These are phyloP conservation scores for Drosophila carrolli DNA, from an alignment of 1,140 invertebrate genomes.

Conservation along the genomic window DNA sequence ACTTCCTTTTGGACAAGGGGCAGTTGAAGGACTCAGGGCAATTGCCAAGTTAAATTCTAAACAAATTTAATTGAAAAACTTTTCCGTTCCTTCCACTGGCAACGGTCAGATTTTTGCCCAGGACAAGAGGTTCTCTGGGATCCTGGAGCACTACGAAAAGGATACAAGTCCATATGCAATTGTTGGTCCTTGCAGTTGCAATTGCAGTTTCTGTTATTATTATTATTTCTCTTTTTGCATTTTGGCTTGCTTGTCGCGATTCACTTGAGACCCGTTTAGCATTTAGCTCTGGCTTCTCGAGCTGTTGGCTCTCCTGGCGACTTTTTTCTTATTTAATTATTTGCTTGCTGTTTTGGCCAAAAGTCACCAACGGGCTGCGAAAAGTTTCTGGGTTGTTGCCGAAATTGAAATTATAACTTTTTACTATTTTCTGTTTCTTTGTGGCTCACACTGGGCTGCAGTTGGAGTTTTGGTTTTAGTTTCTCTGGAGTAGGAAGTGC, in stretches of 20 bases:
- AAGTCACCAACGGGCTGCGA: constrained; percentile 52
- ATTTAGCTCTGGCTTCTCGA: constrained; percentile 55
- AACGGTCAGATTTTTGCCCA: constrained; percentile 56
- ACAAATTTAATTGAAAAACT: constrained; percentile 81
- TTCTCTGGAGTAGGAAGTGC: constrained; percentile 2
- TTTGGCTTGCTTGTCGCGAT: constrained; percentile 60
- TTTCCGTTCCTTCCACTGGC: constrained; percentile 52
- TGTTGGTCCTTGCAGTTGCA: constrained; percentile 60
- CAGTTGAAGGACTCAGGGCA: constrained; percentile 38
- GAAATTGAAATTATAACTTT: constrained; percentile 75
- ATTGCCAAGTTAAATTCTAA: constrained; percentile 77
- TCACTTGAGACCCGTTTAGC: constrained; percentile 71
- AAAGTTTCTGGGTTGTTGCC: constrained; percentile 60
- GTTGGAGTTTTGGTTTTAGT: constrained; percentile 12
- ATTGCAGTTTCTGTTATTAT: constrained; percentile 34
- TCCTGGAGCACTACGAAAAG: constrained; percentile 33
- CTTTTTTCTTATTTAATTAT: constrained; percentile 69
- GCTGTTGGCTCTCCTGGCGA: constrained; percentile 4
- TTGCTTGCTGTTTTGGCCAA: constrained; percentile 52
- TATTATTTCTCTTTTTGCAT: constrained; percentile 14
- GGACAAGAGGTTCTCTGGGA: constrained; percentile 4
- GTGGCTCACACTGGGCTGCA: constrained; percentile 6
- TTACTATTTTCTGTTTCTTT: constrained; percentile 35
- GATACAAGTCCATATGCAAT: constrained; percentile 76
- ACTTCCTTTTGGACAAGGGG: constrained; percentile 10